phyloP scores from a whole-genome alignment of 2,113 vertebrate species.

The Gavialis gangeticus region DNA sequence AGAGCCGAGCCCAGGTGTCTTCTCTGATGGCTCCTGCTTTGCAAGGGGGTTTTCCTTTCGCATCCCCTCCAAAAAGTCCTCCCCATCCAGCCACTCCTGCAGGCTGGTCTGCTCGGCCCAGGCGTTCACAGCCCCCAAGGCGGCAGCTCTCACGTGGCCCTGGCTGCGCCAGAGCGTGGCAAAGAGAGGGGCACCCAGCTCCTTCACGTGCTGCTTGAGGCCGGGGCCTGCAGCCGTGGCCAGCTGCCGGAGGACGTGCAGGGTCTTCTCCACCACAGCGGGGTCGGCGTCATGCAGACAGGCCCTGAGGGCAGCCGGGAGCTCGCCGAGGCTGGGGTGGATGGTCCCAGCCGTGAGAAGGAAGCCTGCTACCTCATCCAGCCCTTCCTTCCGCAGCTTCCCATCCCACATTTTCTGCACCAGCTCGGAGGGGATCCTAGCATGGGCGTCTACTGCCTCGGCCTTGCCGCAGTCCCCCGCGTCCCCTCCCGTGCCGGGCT shows the following conservation, averaged over 20 bases:
- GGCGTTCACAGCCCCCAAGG: conserved; percentile 85
- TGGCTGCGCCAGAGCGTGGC: conserved; percentile 91
- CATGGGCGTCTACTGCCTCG: conserved; percentile 88
- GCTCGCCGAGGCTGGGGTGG: conserved; percentile 86
- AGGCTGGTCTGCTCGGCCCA: conserved; percentile 92
- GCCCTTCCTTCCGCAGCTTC: conserved; percentile 90
- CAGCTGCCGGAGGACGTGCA: conserved; percentile 89
- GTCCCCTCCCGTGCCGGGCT: conserved; percentile 76
- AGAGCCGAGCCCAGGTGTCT: conserved; percentile 83
- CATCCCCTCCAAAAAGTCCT: conserved; percentile 88
- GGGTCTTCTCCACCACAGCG: conserved; percentile 88
- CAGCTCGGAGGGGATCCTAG: conserved; percentile 88
- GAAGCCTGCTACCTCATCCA: conserved; percentile 86
- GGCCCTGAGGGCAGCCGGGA: conserved; percentile 85
- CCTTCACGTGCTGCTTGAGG: conserved; percentile 88
- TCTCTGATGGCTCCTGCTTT: conserved; percentile 90
- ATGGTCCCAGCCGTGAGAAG: conserved; percentile 89
- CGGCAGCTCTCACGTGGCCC: conserved; percentile 82
- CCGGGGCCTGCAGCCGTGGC: conserved; percentile 87
- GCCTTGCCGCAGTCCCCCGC: conserved; percentile 76
- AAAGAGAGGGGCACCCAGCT: conserved; percentile 87
- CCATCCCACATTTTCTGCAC: conserved; percentile 89
- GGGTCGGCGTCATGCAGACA: conserved; percentile 91
- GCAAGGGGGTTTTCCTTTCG: conserved; percentile 88
- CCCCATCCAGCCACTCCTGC: conserved; percentile 91